phyloP scores from a whole-genome alignment of 2,888 invertebrate species.

The Chrysomela aeneicollis region DNA sequence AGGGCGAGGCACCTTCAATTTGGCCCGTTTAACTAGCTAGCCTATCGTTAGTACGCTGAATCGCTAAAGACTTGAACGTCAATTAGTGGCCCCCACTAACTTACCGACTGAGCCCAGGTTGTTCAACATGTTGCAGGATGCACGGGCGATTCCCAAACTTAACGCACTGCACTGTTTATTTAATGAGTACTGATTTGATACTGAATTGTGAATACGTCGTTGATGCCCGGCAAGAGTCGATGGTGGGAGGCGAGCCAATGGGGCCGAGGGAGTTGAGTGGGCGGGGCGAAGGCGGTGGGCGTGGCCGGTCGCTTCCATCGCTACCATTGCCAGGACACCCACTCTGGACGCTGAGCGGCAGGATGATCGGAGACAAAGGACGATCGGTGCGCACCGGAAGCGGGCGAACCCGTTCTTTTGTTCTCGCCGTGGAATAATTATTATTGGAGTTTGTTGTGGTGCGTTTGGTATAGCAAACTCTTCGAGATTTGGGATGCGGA shows the following conservation, averaged over 20 bases:
- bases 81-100: constrained; percentile 62
- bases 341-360: constrained; percentile 16
- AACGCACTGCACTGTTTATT: constrained; percentile 64
- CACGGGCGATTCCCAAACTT: constrained; percentile 34
- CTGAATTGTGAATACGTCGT: constrained; percentile 63
- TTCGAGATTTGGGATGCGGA: not conserved
- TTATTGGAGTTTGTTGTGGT: constrained; percentile 45
- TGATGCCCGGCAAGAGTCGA: constrained; percentile 54
- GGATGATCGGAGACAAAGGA: constrained; percentile 34
- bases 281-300: constrained; percentile 50
- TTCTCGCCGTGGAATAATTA: constrained; percentile 43
- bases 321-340: constrained; percentile 37
- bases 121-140: constrained; percentile 57
- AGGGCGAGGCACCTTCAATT: constrained; percentile 63
- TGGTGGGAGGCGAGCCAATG: constrained; percentile 58
- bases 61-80: constrained; percentile 62
- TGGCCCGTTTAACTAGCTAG: constrained; percentile 63
- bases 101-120: constrained; percentile 62
- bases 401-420: constrained; percentile 37
- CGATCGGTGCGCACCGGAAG: constrained; percentile 23
- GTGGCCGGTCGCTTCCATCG: constrained; percentile 47
- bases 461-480: constrained; percentile 29
- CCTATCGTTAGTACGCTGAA: constrained; percentile 62
- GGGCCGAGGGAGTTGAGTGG: constrained; percentile 52
- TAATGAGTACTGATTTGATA: constrained; percentile 64